Percentiles rank a stretch among this genome's conserved stretches.
Conservation (phyloP, 2,888 invertebrate genomes). For the Pegoplata infirma region DNA sequence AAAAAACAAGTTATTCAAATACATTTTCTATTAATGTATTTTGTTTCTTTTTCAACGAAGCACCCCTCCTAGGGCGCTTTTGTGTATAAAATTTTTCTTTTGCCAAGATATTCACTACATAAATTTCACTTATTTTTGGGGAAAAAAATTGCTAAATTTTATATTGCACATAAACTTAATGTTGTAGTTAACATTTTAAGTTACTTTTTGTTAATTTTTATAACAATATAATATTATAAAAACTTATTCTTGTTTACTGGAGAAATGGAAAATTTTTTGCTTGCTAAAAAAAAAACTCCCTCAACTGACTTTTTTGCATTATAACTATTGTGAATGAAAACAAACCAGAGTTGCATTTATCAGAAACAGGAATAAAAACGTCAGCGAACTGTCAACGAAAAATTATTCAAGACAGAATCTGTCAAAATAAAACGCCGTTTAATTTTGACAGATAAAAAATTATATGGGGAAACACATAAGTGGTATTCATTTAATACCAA, state of each 20-base stretch:
- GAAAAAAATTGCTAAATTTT: neutral
- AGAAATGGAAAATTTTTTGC: slow-evolving; percentile 35
- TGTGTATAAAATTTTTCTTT: slow-evolving; percentile 18
- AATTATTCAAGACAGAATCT: no score
- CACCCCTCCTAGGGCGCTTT: slow-evolving; percentile 37
- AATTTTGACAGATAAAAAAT: no score
- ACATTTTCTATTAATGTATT: slow-evolving; percentile 30
- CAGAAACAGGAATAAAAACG: no score
- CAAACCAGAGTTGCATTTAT: neutral
- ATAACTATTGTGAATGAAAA: slow-evolving; percentile 15
- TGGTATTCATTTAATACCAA: no score
- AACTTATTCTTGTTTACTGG: slow-evolving; percentile 46
- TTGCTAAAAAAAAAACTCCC: slow-evolving; percentile 39
- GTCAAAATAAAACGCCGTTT: no score
- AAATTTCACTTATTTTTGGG: neutral
- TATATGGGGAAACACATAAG: no score
- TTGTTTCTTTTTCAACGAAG: slow-evolving; percentile 27
- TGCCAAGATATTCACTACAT: neutral
- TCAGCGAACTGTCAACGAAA: neutral
- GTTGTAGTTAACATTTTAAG: slow-evolving; percentile 5
- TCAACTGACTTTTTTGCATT: slow-evolving; percentile 23
- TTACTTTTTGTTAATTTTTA: neutral
- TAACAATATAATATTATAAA: slow-evolving; percentile 24
- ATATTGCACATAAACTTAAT: neutral
- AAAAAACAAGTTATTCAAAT: slow-evolving; percentile 31